These are phyloP conservation scores for Diachrysia chrysitis DNA, from an alignment of 2,888 invertebrate genomes.

Conservation along the genomic window DNA sequence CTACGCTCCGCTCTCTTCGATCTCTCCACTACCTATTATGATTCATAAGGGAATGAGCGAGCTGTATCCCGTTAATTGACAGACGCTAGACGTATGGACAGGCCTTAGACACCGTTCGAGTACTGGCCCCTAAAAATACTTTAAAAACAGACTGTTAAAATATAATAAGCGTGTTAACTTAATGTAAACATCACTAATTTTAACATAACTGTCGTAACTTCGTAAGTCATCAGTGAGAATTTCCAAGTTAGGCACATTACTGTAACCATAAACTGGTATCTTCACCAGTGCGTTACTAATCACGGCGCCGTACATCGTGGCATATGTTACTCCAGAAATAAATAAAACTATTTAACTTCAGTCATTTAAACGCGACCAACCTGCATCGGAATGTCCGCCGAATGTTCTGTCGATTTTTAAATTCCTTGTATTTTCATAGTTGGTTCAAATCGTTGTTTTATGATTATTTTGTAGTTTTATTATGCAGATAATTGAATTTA, in stretches of 20 bases:
- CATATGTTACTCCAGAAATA: slow-evolving; percentile 67
- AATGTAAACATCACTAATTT: no score
- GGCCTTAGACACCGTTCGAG: no score
- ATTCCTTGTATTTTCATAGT: slow-evolving; percentile 26
- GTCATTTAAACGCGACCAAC: slow-evolving; percentile 44
- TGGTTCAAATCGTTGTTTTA: slow-evolving; percentile 39
- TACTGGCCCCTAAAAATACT: no score
- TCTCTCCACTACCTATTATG: no score
- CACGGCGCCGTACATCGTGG: slow-evolving; percentile 50
- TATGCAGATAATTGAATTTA: slow-evolving; percentile 33
- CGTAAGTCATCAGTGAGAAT: slow-evolving; percentile 16
- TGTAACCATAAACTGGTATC: neutral
- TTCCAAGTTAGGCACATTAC: slow-evolving; percentile 42
- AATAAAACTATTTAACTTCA: slow-evolving; percentile 60
- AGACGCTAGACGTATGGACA: no score
- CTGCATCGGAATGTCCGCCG: slow-evolving; percentile 37
- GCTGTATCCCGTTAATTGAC: no score
- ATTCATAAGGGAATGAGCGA: no score
- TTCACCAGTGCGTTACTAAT: slow-evolving; percentile 11
- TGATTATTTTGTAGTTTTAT: slow-evolving; percentile 28
- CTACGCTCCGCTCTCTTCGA: no score
- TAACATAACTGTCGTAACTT: neutral
- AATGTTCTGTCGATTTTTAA: slow-evolving; percentile 27
- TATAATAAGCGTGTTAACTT: no score
- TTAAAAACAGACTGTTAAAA: no score